These are phyloP conservation scores for Valencia hispanica DNA, from an alignment of 2,797 vertebrate genomes.

Conservation along the genomic window DNA sequence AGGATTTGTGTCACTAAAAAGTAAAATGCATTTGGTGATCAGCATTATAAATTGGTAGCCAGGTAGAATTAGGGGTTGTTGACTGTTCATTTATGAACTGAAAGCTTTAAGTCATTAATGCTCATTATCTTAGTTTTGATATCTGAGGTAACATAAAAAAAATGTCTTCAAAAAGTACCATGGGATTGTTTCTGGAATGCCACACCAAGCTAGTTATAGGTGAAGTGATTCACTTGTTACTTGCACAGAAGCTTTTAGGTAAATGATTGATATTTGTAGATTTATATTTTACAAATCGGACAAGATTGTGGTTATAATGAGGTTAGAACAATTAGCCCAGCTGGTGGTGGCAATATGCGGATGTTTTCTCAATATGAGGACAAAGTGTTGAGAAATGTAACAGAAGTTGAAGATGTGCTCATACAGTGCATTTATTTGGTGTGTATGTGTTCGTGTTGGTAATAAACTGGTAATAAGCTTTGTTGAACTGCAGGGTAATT, in stretches of 20 bases:
- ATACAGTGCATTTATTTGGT: not conserved
- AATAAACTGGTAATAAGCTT: too few species aligned
- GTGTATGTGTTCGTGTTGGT: not conserved
- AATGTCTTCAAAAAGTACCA: not conserved
- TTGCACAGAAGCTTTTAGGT: not conserved
- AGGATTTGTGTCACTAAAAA: not conserved
- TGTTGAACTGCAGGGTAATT: not conserved
- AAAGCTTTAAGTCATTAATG: not conserved
- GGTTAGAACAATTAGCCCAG: not conserved
- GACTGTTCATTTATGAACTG: not conserved
- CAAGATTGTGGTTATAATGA: not conserved
- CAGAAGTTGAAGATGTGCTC: not conserved
- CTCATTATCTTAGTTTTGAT: not conserved
- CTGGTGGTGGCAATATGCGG: not conserved
- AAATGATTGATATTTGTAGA: not conserved
- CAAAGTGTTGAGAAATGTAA: not conserved
- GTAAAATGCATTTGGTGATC: not conserved
- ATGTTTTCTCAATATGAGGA: not conserved
- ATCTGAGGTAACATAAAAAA: not conserved
- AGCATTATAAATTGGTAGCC: not conserved
- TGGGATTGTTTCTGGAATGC: not conserved
- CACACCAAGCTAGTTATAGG: not conserved
- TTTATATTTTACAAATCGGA: not conserved
- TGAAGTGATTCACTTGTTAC: not conserved
- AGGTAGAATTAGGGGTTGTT: not conserved